Conservation (phyloP, 2,888 invertebrate genomes). For the Lithosia quadra region DNA sequence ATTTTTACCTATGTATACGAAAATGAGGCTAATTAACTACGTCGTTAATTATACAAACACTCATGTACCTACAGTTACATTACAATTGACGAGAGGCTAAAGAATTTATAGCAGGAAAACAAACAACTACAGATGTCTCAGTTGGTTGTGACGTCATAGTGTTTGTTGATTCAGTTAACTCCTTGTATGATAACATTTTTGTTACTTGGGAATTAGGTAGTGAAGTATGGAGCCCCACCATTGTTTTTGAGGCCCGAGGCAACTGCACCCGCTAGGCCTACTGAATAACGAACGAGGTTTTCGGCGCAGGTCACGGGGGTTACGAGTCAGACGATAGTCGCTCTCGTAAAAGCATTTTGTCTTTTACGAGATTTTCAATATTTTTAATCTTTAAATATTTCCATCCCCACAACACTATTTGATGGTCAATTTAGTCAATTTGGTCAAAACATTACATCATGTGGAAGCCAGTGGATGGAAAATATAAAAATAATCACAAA, state of each 20-base stretch:
- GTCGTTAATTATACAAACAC: neutral
- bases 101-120: constrained; percentile 2
- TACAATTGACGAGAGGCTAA: neutral
- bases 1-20: neutral
- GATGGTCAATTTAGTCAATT: too few relatives aligned
- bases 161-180: neutral
- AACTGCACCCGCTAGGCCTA: too few relatives aligned
- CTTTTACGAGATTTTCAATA: too few relatives aligned
- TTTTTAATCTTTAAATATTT: too few relatives aligned
- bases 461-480: too few relatives aligned
- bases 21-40: neutral
- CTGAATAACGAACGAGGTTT: neutral
- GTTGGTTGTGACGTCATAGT: neutral
- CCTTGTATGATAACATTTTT: neutral
- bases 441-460: too few relatives aligned
- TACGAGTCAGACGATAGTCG: neutral
- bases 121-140: neutral
- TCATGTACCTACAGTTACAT: neutral
- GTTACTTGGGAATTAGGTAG: neutral
- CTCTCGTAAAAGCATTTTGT: neutral
- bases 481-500: too few relatives aligned
- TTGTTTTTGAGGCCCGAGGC: too few relatives aligned
- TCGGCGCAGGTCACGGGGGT: neutral
- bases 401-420: too few relatives aligned
- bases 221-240: too few relatives aligned